Evolutionary conservation across 2,113 vertebrate genomes (phyloP).

Genomic region (Fulica atra): DNA sequence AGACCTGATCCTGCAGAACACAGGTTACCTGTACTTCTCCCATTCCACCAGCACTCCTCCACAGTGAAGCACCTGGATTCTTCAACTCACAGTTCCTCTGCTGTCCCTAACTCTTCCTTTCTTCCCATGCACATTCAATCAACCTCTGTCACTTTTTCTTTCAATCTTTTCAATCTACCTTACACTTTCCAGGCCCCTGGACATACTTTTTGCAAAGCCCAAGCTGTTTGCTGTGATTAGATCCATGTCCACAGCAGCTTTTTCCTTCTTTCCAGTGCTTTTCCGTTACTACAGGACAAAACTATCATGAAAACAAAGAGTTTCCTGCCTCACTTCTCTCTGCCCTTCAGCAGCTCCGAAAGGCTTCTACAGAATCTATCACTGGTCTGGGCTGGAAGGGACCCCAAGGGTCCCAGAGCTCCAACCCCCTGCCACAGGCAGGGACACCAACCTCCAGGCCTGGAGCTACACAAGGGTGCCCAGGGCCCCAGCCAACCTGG

Average conservation of each 20-base stretch:
- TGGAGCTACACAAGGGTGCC: too few relatives aligned
- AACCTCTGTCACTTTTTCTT: not conserved
- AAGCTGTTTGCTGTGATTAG: not conserved
- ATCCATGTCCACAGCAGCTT: not conserved
- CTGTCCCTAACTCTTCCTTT: not conserved
- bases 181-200: not conserved
- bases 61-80: not conserved
- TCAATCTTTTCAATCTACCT: not conserved
- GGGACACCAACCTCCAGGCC: too few relatives aligned
- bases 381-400: too few relatives aligned
- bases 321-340: not conserved
- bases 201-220: not conserved
- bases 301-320: not conserved
- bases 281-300: not conserved
- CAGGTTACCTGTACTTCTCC: not conserved
- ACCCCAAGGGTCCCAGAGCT: too few relatives aligned
- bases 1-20: fast-evolving
- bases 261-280: not conserved
- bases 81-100: not conserved
- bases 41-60: not conserved
- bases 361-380: not conserved
- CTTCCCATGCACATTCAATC: not conserved
- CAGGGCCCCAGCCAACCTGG: too few relatives aligned
- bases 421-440: too few relatives aligned
- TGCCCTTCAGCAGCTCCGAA: not conserved